Evolutionary conservation across 2,888 invertebrate genomes (phyloP).

Genomic region (Melangyna quadrimaculata): DNA sequence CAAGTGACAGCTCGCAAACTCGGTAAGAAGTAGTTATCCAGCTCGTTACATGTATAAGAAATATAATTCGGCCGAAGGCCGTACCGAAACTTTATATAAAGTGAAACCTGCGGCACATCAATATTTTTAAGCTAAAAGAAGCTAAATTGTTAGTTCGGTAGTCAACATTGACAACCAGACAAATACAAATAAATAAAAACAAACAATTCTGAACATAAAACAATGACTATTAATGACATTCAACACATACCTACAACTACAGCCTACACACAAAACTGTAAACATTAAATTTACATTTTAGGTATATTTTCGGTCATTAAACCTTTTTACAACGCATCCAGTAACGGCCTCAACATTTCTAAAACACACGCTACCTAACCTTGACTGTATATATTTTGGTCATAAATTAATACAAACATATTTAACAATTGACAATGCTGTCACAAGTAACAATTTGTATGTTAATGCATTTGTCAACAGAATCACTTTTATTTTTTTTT

Average conservation of each 20-base stretch:
- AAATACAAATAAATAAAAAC: too few relatives aligned
- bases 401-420: background rate
- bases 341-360: background rate
- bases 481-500: background rate
- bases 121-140: too few relatives aligned
- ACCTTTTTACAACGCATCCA: background rate
- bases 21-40: too few relatives aligned
- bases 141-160: too few relatives aligned
- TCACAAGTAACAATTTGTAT: conserved; percentile 14
- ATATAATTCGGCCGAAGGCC: too few relatives aligned
- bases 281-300: background rate
- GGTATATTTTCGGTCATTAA: background rate
- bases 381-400: background rate
- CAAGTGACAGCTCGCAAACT: too few relatives aligned
- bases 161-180: too few relatives aligned
- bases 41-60: too few relatives aligned
- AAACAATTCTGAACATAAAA: too few relatives aligned
- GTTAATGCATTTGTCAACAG: conserved; percentile 5
- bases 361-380: background rate
- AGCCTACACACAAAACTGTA: background rate
- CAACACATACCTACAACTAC: background rate
- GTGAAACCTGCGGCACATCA: too few relatives aligned
- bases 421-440: background rate
- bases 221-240: too few relatives aligned
- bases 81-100: too few relatives aligned